Conservation (phyloP, 2,113 vertebrate genomes). For the Recurvirostra avosetta region DNA sequence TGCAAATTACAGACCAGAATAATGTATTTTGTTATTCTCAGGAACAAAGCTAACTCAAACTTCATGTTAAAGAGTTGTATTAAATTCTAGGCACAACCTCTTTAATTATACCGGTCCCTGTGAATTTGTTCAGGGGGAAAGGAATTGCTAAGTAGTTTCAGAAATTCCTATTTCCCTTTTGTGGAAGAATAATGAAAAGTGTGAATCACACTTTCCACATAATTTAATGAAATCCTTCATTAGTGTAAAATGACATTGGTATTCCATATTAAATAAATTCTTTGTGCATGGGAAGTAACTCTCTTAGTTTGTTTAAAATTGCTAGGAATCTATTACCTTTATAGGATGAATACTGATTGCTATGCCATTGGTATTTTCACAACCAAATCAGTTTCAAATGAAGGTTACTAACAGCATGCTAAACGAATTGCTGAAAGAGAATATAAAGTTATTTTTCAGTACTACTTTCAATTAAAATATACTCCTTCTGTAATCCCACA, state of each 20-base stretch:
- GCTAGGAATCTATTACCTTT: neutral
- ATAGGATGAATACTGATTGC: neutral
- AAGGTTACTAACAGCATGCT: neutral
- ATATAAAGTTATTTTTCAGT: conserved; percentile 11
- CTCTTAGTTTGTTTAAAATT: conserved; percentile 17
- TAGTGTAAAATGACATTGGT: conserved; percentile 3
- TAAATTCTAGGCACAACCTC: conserved; percentile 7
- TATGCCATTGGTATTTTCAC: neutral
- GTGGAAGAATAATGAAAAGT: conserved; percentile 18
- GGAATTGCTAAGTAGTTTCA: neutral
- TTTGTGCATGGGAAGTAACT: neutral
- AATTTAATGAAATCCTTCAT: conserved; percentile 38
- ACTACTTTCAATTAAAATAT: conserved; percentile 77
- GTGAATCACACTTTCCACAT: neutral
- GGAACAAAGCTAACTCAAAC: neutral
- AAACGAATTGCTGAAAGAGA: neutral
- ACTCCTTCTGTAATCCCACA: conserved; percentile 73
- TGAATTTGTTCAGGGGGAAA: conserved; percentile 6
- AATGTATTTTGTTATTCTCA: neutral
- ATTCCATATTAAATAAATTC: neutral
- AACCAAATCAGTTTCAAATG: neutral
- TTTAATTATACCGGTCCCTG: conserved; percentile 7
- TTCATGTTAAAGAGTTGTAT: neutral
- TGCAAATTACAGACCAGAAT: neutral
- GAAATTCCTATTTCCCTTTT: conserved; percentile 22